Percentiles rank a stretch among this genome's conserved stretches.
Evolutionary conservation across 2,797 vertebrate genomes (phyloP).

Genomic region (Pipistrellus pygmaeus): DNA sequence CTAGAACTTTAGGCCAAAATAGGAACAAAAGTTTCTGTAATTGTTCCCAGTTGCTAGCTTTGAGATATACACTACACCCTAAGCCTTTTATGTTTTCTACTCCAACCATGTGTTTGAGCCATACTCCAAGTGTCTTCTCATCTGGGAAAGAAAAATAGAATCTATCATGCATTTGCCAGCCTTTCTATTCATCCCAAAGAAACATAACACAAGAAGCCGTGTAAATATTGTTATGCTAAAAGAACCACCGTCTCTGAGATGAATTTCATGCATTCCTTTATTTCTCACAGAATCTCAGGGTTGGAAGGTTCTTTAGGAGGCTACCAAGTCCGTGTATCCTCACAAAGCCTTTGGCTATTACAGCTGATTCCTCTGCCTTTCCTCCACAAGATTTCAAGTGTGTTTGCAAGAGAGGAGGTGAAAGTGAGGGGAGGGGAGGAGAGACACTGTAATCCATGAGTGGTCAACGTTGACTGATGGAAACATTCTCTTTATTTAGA

Average conservation of each 20-base stretch:
- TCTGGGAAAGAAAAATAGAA: conserved; percentile 31
- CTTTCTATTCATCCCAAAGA: background rate
- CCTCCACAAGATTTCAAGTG: background rate
- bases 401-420: background rate
- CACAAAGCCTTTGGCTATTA: background rate
- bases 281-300: conserved; percentile 8
- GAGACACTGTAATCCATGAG: background rate
- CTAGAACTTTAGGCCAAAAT: background rate
- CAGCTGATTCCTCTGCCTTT: background rate
- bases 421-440: too few species aligned
- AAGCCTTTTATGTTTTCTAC: background rate
- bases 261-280: background rate
- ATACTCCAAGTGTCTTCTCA: background rate
- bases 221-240: background rate
- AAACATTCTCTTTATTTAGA: conserved; percentile 13
- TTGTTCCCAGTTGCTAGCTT: background rate
- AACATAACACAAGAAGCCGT: background rate
- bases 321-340: background rate
- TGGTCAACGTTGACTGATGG: background rate
- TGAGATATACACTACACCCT: background rate
- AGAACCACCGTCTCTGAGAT: background rate
- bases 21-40: background rate
- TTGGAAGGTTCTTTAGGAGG: background rate
- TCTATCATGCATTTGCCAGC: background rate
- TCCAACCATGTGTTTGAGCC: background rate